Evolutionary conservation across 2,113 vertebrate genomes (phyloP).

Genomic region (Strix aluco): DNA sequence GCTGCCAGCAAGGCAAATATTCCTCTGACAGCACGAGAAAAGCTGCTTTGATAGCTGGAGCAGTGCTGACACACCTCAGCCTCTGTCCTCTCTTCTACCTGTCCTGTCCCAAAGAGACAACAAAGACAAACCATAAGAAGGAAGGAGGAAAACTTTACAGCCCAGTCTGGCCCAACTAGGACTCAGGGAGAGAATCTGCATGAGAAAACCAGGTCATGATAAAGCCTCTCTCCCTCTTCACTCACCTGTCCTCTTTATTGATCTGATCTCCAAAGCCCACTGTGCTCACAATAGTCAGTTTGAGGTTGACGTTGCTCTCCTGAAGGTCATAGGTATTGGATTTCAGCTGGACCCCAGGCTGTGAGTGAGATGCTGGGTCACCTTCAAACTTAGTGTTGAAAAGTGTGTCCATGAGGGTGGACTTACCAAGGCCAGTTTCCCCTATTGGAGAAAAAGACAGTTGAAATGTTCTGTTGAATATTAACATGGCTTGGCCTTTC

Average conservation of each 20-base stretch:
- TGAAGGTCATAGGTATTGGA: constrained; percentile 95
- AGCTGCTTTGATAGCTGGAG: not conserved
- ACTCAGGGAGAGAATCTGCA: not conserved
- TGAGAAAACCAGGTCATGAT: not conserved
- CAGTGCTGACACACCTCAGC: not conserved
- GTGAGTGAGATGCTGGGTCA: constrained; percentile 90
- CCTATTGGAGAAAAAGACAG: constrained; percentile 71
- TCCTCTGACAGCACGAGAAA: not conserved
- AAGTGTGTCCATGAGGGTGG: constrained; percentile 96
- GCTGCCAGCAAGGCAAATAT: not conserved
- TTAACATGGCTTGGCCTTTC: not conserved
- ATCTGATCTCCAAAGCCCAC: constrained; percentile 97
- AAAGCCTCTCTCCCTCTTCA: not conserved
- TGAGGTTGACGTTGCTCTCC: constrained; percentile 94
- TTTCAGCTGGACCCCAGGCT: constrained; percentile 92
- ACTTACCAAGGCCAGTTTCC: constrained; percentile 96
- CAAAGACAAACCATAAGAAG: not conserved
- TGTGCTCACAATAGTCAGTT: constrained; percentile 91
- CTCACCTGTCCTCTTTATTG: constrained; percentile 96
- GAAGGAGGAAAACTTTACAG: not conserved
- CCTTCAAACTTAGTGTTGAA: constrained; percentile 98
- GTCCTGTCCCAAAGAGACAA: not conserved
- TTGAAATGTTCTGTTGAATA: not conserved
- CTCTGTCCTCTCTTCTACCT: not conserved
- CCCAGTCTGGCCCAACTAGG: not conserved